These are phyloP conservation scores for Acrocera orbiculus DNA, from an alignment of 2,888 invertebrate genomes.

Conservation along the genomic window DNA sequence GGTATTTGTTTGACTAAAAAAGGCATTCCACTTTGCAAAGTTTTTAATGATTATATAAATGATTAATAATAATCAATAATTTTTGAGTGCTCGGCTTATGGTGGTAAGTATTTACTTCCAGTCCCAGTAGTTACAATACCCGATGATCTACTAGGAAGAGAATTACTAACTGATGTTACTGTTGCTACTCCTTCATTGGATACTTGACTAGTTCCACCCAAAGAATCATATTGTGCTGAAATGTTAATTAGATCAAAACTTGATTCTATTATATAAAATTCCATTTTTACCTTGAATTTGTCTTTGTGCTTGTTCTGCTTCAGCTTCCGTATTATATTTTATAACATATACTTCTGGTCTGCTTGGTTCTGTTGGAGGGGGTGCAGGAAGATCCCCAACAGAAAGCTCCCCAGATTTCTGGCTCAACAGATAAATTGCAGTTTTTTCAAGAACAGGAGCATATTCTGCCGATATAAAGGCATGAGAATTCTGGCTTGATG, in stretches of 20 bases:
- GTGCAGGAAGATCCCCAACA: conserved; percentile 24
- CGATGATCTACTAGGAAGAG: conserved; percentile 15
- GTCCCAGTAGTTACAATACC: neutral
- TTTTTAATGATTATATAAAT: too few relatives aligned
- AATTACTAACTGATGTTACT: conserved; percentile 25
- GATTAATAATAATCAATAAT: too few relatives aligned
- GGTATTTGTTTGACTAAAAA: too few relatives aligned
- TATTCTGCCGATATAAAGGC: conserved; percentile 25
- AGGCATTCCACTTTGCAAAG: too few relatives aligned
- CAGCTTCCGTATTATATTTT: conserved; percentile 30
- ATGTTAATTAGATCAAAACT: neutral
- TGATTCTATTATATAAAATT: too few relatives aligned
- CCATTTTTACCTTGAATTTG: conserved; percentile 27
- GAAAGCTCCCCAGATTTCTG: conserved; percentile 26
- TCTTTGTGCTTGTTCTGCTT: conserved; percentile 27
- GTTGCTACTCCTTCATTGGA: conserved; percentile 29
- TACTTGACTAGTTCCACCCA: conserved; percentile 26
- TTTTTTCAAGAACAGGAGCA: conserved; percentile 26
- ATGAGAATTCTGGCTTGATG: conserved; percentile 13
- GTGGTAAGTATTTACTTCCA: neutral
- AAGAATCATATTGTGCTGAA: conserved; percentile 28
- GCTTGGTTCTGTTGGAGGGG: conserved; percentile 22
- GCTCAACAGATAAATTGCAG: conserved; percentile 29
- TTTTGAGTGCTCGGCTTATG: too few relatives aligned
- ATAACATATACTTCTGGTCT: conserved; percentile 32